Base-by-base conservation (phyloP, 2,113 vertebrate species). In the Xiphophorus maculatus region DNA sequence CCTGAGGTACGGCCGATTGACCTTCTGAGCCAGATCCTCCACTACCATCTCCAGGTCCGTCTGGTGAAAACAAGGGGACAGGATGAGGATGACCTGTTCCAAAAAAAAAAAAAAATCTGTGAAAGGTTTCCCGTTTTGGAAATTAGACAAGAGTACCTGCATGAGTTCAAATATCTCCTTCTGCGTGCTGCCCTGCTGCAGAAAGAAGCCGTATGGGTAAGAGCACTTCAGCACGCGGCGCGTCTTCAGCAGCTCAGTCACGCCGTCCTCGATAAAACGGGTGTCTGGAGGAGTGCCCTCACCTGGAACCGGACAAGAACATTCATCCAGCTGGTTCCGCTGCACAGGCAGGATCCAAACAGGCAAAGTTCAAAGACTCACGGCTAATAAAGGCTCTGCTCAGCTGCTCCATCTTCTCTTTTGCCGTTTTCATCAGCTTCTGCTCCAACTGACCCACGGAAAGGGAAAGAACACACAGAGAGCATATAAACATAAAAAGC, bases 131-230 rank as follows among this genome's bases (percentile, higher is more conserved):
- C 42, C 60, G 4, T 63, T 58, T 27, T 17, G 51, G 25, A 28
- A 15, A 42, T 40, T 28, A 28, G 42, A 5, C 42, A 30, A 17
- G 25, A 61, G 83, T 95, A 99, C 98, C 96, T 99, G 98, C 98
- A 99, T 99, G 89, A 99, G 96, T 94, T 99, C 98, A 95, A 98
- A 99, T 92, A 99, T 99, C 95, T 99, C 98, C 89, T 98, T 99
- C 93, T 99, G 98, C 93, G 98, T 99, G 96, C 98, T 99, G 96
- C 99, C 98, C 87, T 96, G 97, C 94, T 97, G 97, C 94, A 99
- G 94, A 94, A 99, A 99, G 94, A 99, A 99, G 92, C 98, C 98
- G 33, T 99, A 99, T 1, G 97, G 97, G 76, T 99, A 99, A 95
- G 98, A 99, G 96, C 98, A 99, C 97, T 99, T 99, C 79, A 99